Conservation (phyloP, 2,113 vertebrate genomes). For the Eublepharis macularius region DNA sequence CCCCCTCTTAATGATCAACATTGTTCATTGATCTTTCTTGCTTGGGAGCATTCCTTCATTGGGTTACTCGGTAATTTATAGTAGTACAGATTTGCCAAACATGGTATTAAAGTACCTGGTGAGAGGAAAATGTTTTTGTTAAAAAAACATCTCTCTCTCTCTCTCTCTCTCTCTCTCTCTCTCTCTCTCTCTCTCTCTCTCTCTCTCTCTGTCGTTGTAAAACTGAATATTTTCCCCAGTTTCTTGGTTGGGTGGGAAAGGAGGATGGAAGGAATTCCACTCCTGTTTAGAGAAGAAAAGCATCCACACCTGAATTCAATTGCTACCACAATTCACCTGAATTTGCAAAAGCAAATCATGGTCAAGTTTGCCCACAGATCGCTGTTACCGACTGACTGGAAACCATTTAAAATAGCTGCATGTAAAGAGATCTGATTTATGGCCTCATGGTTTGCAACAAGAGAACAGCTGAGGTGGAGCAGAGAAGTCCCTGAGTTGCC, state of each 20-base stretch:
- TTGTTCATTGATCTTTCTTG: conserved; percentile 16
- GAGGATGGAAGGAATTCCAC: not conserved
- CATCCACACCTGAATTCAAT: conserved; percentile 2
- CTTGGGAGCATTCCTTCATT: conserved; percentile 7
- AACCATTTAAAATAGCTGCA: conserved; percentile 23
- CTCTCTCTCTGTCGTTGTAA: not conserved
- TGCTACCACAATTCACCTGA: conserved; percentile 32
- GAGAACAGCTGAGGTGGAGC: conserved; percentile 28
- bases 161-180: no score
- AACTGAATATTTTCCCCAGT: not conserved
- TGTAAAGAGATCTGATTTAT: conserved; percentile 50
- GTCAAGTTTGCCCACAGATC: accelerated
- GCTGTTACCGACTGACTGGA: not conserved
- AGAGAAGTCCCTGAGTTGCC: not conserved
- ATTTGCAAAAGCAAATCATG: not conserved
- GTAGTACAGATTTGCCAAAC: not conserved
- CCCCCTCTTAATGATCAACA: not conserved
- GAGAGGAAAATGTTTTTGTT: not conserved
- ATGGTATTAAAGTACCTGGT: conserved; percentile 2
- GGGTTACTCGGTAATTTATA: conserved; percentile 12
- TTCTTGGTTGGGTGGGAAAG: not conserved
- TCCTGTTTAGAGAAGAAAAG: not conserved
- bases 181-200: no score
- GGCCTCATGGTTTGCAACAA: not conserved
- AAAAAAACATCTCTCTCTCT: no score